phyloP scores from a whole-genome alignment of 1,140 invertebrate species.

The Achatina immaculata region DNA sequence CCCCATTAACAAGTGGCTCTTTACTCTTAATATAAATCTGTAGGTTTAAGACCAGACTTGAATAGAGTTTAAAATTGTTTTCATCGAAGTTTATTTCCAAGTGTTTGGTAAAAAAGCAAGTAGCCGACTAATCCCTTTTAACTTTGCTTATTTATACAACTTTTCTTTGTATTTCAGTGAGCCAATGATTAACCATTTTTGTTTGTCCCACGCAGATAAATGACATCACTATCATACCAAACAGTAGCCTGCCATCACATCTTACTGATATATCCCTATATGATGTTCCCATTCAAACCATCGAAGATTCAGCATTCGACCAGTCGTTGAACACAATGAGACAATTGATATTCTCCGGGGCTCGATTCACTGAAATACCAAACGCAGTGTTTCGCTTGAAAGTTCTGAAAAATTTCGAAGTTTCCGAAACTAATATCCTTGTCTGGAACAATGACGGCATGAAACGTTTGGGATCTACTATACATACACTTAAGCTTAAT shows the following conservation, averaged over 20 bases:
- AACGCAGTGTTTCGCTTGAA: neutral
- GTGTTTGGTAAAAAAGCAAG: too few species aligned
- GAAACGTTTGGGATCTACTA: neutral
- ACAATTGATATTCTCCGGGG: neutral
- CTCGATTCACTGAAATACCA: neutral
- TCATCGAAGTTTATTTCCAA: too few species aligned
- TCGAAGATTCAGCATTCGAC: neutral
- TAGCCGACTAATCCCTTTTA: too few species aligned
- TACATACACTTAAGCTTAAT: neutral
- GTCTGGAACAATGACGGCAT: neutral
- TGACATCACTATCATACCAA: neutral
- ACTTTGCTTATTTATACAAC: too few species aligned
- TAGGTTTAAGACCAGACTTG: too few species aligned
- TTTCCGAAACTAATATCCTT: neutral
- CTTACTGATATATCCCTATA: neutral
- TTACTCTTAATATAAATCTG: too few species aligned
- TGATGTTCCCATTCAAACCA: neutral
- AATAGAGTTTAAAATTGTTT: too few species aligned
- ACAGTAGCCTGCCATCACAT: neutral
- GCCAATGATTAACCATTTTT: too few species aligned
- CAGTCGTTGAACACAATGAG: neutral
- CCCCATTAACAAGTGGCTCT: too few species aligned
- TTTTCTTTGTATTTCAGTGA: too few species aligned
- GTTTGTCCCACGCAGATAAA: neutral
- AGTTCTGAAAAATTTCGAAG: neutral